These are phyloP conservation scores for human DNA, from an alignment of 2,113 vertebrate species.

Conservation along the genomic window DNA sequence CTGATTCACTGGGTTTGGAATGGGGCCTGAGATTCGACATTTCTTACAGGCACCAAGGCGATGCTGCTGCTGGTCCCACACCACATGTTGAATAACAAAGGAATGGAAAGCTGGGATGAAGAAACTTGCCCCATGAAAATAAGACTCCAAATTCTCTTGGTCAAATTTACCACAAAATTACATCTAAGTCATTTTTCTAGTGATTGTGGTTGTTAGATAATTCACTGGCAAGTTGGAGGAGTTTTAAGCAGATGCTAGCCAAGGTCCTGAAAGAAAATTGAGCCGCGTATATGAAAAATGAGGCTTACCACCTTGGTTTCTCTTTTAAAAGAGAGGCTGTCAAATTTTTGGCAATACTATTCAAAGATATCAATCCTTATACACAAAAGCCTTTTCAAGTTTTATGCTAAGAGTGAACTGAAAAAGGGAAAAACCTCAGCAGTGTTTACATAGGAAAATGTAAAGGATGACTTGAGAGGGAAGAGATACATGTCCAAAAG, in stretches of 20 bases:
- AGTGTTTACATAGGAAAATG: neutral
- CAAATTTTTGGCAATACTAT: neutral
- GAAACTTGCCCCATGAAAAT: neutral
- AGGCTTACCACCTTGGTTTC: neutral
- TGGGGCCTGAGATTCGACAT: neutral
- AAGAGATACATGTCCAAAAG: neutral
- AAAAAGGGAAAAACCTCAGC: slow-evolving; percentile 36
- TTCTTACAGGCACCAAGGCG: neutral
- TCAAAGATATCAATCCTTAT: neutral
- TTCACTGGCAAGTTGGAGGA: neutral
- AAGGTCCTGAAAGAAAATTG: slow-evolving; percentile 63
- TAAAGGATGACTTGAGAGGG: neutral
- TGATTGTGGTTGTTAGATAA: neutral
- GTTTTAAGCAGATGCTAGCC: slow-evolving; percentile 45
- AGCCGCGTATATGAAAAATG: neutral
- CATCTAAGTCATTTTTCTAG: slow-evolving; percentile 29
- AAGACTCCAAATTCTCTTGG: neutral
- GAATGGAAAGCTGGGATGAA: neutral
- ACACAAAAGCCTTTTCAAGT: neutral
- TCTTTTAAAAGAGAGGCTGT: neutral
- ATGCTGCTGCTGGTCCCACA: neutral
- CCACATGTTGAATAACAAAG: slow-evolving; percentile 16
- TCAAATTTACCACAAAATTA: neutral
- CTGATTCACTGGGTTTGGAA: neutral
- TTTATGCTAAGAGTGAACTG: neutral